Percentiles rank a stretch among this genome's conserved stretches.
phyloP scores from a whole-genome alignment of 53 echinoderm and acorn worm genomes.

The Patiria pectinifera region DNA sequence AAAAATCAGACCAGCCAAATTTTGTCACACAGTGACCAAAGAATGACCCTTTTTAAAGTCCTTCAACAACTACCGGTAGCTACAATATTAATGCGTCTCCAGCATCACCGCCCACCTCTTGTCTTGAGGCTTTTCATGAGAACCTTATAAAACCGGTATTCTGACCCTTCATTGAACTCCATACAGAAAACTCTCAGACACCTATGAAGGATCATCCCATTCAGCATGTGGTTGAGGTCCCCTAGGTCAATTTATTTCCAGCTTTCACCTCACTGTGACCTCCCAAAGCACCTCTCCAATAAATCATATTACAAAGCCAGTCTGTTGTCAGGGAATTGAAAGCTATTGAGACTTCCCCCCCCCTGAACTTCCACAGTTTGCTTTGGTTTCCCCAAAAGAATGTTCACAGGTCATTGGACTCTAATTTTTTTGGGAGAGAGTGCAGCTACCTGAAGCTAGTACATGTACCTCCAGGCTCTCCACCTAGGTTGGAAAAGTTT shows the following conservation, averaged over 20 bases:
- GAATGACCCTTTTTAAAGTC: too few relatives aligned
- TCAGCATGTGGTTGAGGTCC: neutral
- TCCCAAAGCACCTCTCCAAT: neutral
- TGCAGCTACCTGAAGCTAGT: neutral
- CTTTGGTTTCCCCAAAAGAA: neutral
- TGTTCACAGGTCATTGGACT: neutral
- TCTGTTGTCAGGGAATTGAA: constrained; percentile 4
- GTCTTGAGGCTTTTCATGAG: too few relatives aligned
- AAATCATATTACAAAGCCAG: neutral
- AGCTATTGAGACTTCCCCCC: neutral
- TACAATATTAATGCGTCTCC: neutral
- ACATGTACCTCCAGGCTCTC: too few relatives aligned
- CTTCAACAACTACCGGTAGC: too few relatives aligned
- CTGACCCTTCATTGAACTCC: neutral
- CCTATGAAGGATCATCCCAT: neutral
- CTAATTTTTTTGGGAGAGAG: constrained; percentile 8
- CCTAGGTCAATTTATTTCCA: constrained; percentile 37
- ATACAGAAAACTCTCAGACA: neutral
- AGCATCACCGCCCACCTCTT: neutral
- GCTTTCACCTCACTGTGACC: constrained; percentile 32
- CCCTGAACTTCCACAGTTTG: too few relatives aligned
- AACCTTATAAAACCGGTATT: neutral
- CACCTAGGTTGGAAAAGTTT: too few relatives aligned
- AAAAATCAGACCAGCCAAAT: too few relatives aligned
- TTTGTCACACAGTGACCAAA: too few relatives aligned